Percentiles rank a stretch among this genome's conserved stretches.
These are phyloP conservation scores for Corbicula japonica DNA, from an alignment of 2,888 invertebrate species.

Conservation along the genomic window DNA sequence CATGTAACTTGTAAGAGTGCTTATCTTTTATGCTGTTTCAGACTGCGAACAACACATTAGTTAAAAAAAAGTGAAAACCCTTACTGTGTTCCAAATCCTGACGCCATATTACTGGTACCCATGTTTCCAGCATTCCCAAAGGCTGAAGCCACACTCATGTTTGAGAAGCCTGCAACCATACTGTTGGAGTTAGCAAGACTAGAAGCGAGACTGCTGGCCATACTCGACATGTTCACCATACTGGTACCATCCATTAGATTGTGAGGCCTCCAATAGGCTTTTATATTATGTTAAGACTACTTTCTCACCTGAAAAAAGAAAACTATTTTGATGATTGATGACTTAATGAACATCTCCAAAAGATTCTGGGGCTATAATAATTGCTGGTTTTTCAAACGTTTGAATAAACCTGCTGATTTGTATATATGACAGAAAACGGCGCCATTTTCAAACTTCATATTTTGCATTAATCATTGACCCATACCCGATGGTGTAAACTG, in stretches of 20 bases:
- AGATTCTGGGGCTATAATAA: too few relatives aligned
- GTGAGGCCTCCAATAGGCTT: too few relatives aligned
- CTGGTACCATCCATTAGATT: slow-evolving; percentile 44
- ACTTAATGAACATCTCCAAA: too few relatives aligned
- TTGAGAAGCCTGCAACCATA: slow-evolving; percentile 58
- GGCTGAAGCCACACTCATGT: slow-evolving; percentile 54
- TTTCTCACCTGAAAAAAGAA: too few relatives aligned
- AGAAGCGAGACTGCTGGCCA: slow-evolving; percentile 61
- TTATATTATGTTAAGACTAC: too few relatives aligned
- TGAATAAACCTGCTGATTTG: too few relatives aligned
- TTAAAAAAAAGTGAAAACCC: slow-evolving; percentile 1
- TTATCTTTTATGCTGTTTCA: neutral
- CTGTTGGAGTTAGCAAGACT: slow-evolving; percentile 60
- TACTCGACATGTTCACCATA: slow-evolving; percentile 57
- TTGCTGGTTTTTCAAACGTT: too few relatives aligned
- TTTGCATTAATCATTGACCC: too few relatives aligned
- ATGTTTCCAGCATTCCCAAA: slow-evolving; percentile 49
- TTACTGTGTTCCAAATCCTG: slow-evolving; percentile 54
- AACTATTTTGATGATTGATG: too few relatives aligned
- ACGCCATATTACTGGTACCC: slow-evolving; percentile 46
- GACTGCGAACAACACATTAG: neutral
- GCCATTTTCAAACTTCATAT: too few relatives aligned
- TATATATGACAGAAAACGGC: too few relatives aligned
- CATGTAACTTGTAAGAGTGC: slow-evolving; percentile 2
- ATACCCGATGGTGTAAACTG: too few relatives aligned